These are phyloP conservation scores for Microtus agrestis DNA, from an alignment of 2,797 vertebrate genomes.

Conservation along the genomic window DNA sequence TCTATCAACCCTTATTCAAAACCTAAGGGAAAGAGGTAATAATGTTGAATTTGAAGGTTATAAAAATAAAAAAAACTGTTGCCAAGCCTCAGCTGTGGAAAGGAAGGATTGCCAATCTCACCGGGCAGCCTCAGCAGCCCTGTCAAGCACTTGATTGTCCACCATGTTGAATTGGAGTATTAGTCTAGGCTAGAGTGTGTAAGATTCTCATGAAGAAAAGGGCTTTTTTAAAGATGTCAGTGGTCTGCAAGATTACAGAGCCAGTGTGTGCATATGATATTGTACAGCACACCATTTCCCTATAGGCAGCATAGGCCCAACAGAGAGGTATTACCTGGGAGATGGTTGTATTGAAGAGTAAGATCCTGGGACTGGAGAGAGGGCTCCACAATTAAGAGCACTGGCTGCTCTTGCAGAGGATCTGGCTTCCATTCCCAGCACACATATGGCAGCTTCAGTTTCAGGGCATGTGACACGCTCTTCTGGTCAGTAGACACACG, in stretches of 20 bases:
- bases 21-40: not conserved
- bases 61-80: not conserved
- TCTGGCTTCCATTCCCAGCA: not conserved
- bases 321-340: not conserved
- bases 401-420: not conserved
- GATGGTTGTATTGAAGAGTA: not conserved
- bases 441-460: not conserved
- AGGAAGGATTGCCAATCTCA: not conserved
- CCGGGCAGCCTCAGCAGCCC: not conserved
- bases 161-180: not conserved
- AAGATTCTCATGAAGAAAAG: not conserved
- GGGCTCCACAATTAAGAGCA: not conserved
- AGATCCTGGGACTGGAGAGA: not conserved
- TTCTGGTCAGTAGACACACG: not conserved
- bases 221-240: not conserved
- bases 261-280: accelerated
- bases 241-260: accelerated
- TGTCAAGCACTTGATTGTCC: not conserved
- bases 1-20: not conserved
- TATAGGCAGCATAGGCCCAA: not conserved
- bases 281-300: accelerated
- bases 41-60: conserved; percentile 15
- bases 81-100: not conserved
- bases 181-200: not conserved
- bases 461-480: not conserved